phyloP scores from a whole-genome alignment of 2,888 invertebrate species.

The Timandra comae region DNA sequence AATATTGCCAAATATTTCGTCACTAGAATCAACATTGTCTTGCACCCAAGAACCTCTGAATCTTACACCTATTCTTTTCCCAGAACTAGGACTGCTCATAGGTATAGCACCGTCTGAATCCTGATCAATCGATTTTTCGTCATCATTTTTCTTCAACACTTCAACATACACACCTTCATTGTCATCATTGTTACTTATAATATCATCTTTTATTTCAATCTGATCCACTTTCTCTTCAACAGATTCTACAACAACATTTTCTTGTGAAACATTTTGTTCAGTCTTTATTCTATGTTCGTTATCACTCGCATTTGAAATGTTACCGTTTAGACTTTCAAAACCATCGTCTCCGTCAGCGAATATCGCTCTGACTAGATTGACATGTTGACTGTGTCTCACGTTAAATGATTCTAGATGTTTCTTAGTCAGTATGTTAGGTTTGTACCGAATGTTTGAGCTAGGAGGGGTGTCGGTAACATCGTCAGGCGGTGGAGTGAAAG shows the following conservation, averaged over 20 bases:
- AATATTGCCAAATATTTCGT: constrained; percentile 48
- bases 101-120: constrained; percentile 54
- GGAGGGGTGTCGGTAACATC: constrained; percentile 32
- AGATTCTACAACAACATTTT: constrained; percentile 32
- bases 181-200: constrained; percentile 10
- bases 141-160: constrained; percentile 57
- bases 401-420: constrained; percentile 67
- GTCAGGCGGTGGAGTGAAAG: constrained; percentile 64
- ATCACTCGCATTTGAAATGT: constrained; percentile 83
- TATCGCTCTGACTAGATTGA: constrained; percentile 38
- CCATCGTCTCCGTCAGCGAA: constrained; percentile 84
- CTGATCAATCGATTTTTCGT: constrained; percentile 52
- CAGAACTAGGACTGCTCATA: constrained; percentile 44
- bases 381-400: constrained; percentile 44
- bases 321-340: constrained; percentile 90
- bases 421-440: constrained; percentile 58
- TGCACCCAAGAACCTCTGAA: constrained; percentile 61
- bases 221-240: constrained; percentile 8
- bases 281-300: constrained; percentile 40
- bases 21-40: constrained; percentile 50
- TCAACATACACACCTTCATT: constrained; percentile 14
- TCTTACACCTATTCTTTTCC: constrained; percentile 55
- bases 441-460: constrained; percentile 46
- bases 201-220: constrained; percentile 14
- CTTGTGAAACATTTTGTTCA: constrained; percentile 23